A percentile compares a stretch with the other conserved stretches of the same genome.
Conservation (phyloP, 2,888 invertebrate genomes). For the Troides aeacus region DNA sequence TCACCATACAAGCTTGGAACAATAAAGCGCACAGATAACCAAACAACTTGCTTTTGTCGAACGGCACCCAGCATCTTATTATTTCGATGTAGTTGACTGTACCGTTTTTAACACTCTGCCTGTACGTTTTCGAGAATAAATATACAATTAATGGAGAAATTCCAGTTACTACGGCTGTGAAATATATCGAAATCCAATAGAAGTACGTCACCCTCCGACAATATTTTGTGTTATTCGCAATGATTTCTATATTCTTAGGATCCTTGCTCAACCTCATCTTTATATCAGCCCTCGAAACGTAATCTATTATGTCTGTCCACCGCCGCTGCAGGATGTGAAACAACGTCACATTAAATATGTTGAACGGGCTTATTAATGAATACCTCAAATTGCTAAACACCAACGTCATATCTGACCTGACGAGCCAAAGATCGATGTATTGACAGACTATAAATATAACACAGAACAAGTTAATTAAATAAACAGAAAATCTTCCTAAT, state of each 20-base stretch:
- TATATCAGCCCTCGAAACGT: slow-evolving; percentile 52
- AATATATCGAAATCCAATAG: slow-evolving; percentile 57
- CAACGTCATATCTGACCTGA: slow-evolving; percentile 50
- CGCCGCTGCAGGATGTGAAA: slow-evolving; percentile 54
- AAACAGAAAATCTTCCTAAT: slow-evolving; percentile 43
- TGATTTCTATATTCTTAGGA: slow-evolving; percentile 39
- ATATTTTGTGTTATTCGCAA: slow-evolving; percentile 47
- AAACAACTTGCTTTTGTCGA: slow-evolving; percentile 46
- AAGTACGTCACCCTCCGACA: slow-evolving; percentile 53
- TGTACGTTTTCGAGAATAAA: slow-evolving; percentile 45
- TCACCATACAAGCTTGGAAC: slow-evolving; percentile 51
- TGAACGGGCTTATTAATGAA: slow-evolving; percentile 55
- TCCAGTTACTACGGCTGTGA: slow-evolving; percentile 51
- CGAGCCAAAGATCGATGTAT: slow-evolving; percentile 57
- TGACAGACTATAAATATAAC: slow-evolving; percentile 50
- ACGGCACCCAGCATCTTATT: slow-evolving; percentile 61
- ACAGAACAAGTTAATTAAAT: slow-evolving; percentile 47
- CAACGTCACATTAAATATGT: slow-evolving; percentile 50
- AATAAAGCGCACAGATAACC: slow-evolving; percentile 51
- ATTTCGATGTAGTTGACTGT: slow-evolving; percentile 51
- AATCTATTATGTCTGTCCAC: slow-evolving; percentile 53
- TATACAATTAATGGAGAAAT: slow-evolving; percentile 52
- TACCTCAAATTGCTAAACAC: slow-evolving; percentile 58
- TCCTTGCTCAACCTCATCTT: slow-evolving; percentile 44
- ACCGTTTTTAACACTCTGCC: slow-evolving; percentile 48